Percentiles rank a stretch among this genome's conserved stretches.
phyloP scores from a whole-genome alignment of 2,888 invertebrate genomes.

The Drosophila prolongata region DNA sequence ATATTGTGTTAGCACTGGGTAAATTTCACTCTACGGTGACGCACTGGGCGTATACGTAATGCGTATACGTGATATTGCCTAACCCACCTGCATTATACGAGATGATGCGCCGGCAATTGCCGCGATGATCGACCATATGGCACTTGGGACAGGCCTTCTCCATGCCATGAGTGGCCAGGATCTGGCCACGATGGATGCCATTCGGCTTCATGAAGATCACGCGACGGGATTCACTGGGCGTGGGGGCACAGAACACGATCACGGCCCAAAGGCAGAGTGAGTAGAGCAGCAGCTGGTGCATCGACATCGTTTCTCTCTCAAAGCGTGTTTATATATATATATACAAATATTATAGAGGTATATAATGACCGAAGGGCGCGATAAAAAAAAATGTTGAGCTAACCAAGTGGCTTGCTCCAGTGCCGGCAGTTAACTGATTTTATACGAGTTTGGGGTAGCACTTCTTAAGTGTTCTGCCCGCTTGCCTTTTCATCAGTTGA shows the following conservation, averaged over 20 bases:
- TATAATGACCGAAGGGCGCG: not conserved
- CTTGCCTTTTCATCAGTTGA: conserved; percentile 48
- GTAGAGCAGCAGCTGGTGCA: conserved; percentile 56
- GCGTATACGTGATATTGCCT: conserved; percentile 9
- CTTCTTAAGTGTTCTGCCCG: conserved; percentile 54
- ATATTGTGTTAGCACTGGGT: not conserved
- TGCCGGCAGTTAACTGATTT: conserved; percentile 79
- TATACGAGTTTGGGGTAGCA: conserved; percentile 57
- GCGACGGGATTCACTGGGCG: conserved; percentile 66
- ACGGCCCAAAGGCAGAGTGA: conserved; percentile 59
- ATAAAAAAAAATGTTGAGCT: conserved; percentile 6
- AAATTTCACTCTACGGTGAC: conserved; percentile 4
- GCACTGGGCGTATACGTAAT: conserved; percentile 15
- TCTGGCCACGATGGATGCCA: conserved; percentile 70
- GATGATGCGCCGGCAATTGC: conserved; percentile 78
- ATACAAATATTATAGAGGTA: not conserved
- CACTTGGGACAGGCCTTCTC: conserved; percentile 79
- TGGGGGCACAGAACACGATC: conserved; percentile 62
- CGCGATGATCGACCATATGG: conserved; percentile 82
- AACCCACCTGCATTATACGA: conserved; percentile 73
- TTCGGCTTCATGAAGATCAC: conserved; percentile 79
- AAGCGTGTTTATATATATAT: not conserved
- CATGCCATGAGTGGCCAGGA: conserved; percentile 66
- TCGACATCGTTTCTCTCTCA: conserved; percentile 20
- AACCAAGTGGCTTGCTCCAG: conserved; percentile 59